phyloP scores from a whole-genome alignment of 2,888 invertebrate genomes.

The Brachylomia viminalis region DNA sequence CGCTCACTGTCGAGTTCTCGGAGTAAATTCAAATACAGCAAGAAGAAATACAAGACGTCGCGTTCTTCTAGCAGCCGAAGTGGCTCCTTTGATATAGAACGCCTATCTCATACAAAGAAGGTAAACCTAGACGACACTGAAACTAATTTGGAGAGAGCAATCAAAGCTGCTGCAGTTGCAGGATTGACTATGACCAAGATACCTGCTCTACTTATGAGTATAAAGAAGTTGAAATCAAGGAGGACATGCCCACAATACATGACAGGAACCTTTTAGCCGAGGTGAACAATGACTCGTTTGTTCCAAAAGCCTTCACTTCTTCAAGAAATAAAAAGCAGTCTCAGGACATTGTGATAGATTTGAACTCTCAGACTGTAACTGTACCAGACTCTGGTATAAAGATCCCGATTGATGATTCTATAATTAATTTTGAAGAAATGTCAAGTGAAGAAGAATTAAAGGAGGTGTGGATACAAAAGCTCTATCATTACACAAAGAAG shows the following conservation, averaged over 20 bases:
- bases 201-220: constrained; percentile 88
- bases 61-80: constrained; percentile 82
- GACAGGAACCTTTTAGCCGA: constrained; percentile 92
- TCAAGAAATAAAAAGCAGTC: constrained; percentile 91
- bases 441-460: constrained; percentile 92
- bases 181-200: constrained; percentile 88
- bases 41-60: constrained; percentile 81
- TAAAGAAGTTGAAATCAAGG: constrained; percentile 86
- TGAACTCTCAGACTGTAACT: constrained; percentile 93
- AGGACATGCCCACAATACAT: constrained; percentile 89
- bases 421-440: constrained; percentile 92
- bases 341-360: constrained; percentile 93
- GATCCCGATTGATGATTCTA: constrained; percentile 89
- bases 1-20: constrained; percentile 81
- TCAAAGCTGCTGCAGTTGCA: constrained; percentile 88
- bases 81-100: constrained; percentile 84
- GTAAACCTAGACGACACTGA: constrained; percentile 85
- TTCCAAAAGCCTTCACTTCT: constrained; percentile 91
- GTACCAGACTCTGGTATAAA: constrained; percentile 90
- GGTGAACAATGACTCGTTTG: constrained; percentile 93
- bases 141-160: constrained; percentile 86
- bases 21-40: constrained; percentile 79
- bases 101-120: constrained; percentile 69
- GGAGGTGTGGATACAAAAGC: constrained; percentile 94
- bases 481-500: constrained; percentile 92